Base-by-base conservation (phyloP, 2,113 vertebrate species). In the Mus pahari region DNA sequence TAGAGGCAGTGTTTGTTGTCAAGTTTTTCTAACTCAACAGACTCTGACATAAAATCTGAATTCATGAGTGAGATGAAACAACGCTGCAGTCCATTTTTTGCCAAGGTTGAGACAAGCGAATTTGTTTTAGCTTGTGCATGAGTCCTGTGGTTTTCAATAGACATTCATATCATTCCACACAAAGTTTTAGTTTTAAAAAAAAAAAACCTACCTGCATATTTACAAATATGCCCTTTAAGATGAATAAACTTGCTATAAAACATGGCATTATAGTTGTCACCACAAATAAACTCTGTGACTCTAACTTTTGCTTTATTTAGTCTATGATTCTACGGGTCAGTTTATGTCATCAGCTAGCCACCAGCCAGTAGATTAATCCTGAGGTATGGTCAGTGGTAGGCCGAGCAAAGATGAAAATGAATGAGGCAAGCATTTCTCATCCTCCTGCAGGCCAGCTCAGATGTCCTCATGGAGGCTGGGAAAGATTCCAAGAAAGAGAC, bases 31-130 rank as follows among this genome's bases (percentile, higher is more conserved):
- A 75, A 53, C 11, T 83, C 62, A 74, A 17, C 20, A 94, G 64
- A 81, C 83, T 97, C 19, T 91, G 60, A 24, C 11, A 86, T 78
- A 86, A 83, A 92, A 86, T 60, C 50, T 93, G 90, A 92, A 94
- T 88, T 83, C 45, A 62, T 88, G 58, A 91, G 45, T 19, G 62
- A 95, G 90, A 91, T 66, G 48, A 94, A 94, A 88, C 33, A 42
- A 31, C 73, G 53, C 6, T 60, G 5, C 78, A 82, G 48, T 75
- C 8, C 19, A 11, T 86, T 96, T 96, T 14, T 86, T 90, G 53
- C 66, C 39, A 95, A 55, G 10, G 14, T n/a, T 58, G 58, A 91
- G 66, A 55, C 42, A 81, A 71, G 11, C 78, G n/a, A 22, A 45
- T 62, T 79, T 90, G 20, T 82, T 94, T 88, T 48, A 66, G 20